Base-by-base conservation (phyloP, 2,113 vertebrate species). In the Jacana jacana region DNA sequence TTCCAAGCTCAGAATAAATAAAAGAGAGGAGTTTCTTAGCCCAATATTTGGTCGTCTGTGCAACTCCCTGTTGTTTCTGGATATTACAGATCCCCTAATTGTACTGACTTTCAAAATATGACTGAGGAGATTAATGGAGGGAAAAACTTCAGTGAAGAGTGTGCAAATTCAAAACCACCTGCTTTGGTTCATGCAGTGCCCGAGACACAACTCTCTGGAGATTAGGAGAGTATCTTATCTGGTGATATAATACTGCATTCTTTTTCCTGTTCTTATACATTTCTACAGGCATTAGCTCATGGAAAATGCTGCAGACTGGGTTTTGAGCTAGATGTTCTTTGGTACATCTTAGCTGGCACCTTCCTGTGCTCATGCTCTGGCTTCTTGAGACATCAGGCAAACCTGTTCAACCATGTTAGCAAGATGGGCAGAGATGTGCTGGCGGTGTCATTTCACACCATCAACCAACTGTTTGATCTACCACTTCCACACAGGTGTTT, bases 201-300 rank as follows among this genome's bases (percentile, higher is more conserved):
- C 57, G 46, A 63, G 37, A 35, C 58, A 76, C 35, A 48, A 9
- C 77, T 11, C 66, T 39, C 52, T 51, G 63, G 35, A 65, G 66
- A 27, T 30, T 24, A 54, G 35, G 42, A 55, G 17, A 52, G 23
- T 31, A 30, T 60, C 52, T 82, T 31, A 30, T 60, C 52, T 82
- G 66, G 10, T 39, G 30, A 52, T 60, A 25, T 2, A 65, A 72
- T 20, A 57, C 12, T 22, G 2, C 0, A 1, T 17, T 23, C 2
- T 7, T 91, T n/a, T 35, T 37, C 16, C 40, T 77, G 17, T 39
- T 77, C 22, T 54, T 54, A n/a, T 39, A 25, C 8, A 10, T 7
- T 20, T 44, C 40, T 68, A 17, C 10, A 76, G 57, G 9, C 12
- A 33, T 42, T 71, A 88, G 46, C 39, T 57, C 14, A 17, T 4